Evolutionary conservation across 2,113 vertebrate genomes (phyloP), one percentile per base, ranked within the genome.

Genomic region (Laticauda laticaudata): DNA sequence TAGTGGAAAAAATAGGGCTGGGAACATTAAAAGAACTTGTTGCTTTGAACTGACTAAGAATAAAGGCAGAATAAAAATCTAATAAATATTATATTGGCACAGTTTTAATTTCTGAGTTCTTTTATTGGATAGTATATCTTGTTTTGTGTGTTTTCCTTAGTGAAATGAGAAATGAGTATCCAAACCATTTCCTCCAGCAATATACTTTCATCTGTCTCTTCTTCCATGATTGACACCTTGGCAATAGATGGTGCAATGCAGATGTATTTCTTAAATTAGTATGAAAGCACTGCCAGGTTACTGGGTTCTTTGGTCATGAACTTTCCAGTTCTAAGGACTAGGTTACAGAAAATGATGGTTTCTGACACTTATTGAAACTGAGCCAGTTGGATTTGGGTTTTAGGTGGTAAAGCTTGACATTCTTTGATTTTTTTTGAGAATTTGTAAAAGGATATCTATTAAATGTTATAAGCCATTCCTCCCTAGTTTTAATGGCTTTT

Each of bases 141-240:
- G 0, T 39, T 91, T 90, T 85, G 53, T 34, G 24, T 2, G 20
- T 57, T 93, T 92, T 95, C 54, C 29, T 24, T 2, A 18, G 48
- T 48, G 12, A 34, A 91, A 20, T 9, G 69, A 55, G 5, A n/a
- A 91, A 11, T 92, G 54, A 69, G 10, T 39, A 34, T 93, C 53
- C 21, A 53, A 34, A 7, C 64, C 11, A 15, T 90, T 92, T 90
- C 20, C 9, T 92, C 54, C 85, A 56, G 18, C 92, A 20, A 75
- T 88, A 5, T 92, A 34, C 43, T 91, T 69, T 86, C 14, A 45
- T 91, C 91, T 61, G 56, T 45, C 59, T 23, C 45, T 93, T 43
- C 88, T 96, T 95, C 56, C 45, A 91, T 86, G 6, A 57, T 86
- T 90, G 94, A 91, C 11, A n/a, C 88, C 48, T 93, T 88, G 20